Base-by-base conservation (phyloP, 2,797 vertebrate genomes). In the Etheostoma nigrum region DNA sequence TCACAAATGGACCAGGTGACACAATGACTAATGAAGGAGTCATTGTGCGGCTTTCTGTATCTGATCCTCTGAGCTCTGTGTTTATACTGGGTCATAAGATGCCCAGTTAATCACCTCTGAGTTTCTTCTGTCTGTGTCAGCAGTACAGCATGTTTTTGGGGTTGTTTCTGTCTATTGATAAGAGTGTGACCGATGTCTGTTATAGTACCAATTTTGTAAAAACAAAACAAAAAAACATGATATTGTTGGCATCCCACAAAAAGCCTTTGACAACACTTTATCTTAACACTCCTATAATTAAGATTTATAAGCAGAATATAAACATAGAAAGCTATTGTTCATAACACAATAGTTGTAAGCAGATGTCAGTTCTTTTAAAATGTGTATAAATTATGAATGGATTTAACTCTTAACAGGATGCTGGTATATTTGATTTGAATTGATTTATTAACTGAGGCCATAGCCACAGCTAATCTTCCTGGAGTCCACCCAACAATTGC, bases 21-120 rank as follows among this genome's bases (percentile, higher is more conserved):
- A 61, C 4, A 15, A 23, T 55, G 52, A 19, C 3, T 2, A 21
- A 14, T 44, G 36, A 51, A 13, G 23, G 7, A 33, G 81, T 69
- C 74, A 79, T 69, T 66, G 57, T 67, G 23, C 58, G 52, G 68
- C 47, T 64, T 5, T 79, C 51, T 82, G 40, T 71, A 23, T 57
- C 67, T 57, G 42, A 49, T 67, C 25, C 61, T 69, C 42, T 70
- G 51, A 67, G 64, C 36, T 67, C 47, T 73, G 6, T 68, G 59
- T 66, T 79, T 30, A 9, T 21, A 30, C 36, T 2, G 10, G 10
- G 10, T 40, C 36, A 40, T 70, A 36, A 75, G 61, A 44, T 40
- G 44, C 65, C 48, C 67, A 78, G 47, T 33, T 12, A 4, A 30
- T 72, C 65, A 21, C n/a, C 44, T 79, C 58, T 60, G 64, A 83